Percentiles rank a stretch among this genome's conserved stretches.
Conservation (phyloP, 2,113 vertebrate genomes). For the Chamaetylas fuelleborni region DNA sequence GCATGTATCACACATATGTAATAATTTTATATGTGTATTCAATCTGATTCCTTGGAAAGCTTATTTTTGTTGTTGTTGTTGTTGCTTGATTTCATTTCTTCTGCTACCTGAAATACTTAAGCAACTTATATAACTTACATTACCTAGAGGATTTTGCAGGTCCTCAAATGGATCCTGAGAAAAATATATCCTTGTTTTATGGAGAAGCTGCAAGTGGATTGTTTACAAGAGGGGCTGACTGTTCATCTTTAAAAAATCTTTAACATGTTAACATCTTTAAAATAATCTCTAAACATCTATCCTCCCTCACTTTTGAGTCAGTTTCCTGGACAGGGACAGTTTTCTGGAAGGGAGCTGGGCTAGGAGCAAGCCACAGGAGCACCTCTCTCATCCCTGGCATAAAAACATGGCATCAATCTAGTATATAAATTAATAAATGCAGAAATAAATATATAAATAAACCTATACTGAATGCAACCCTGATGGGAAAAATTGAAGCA, state of each 20-base stretch:
- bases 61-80: too few relatives aligned
- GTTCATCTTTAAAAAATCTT: not conserved
- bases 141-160: not conserved
- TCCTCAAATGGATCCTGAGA: not conserved
- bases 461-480: not conserved
- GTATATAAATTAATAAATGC: not conserved
- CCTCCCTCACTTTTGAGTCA: not conserved
- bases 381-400: not conserved
- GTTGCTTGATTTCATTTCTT: not conserved
- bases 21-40: not conserved
- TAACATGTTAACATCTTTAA: not conserved
- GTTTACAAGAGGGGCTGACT: not conserved
- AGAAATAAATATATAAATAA: not conserved
- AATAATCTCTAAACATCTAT: not conserved
- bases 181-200: not conserved
- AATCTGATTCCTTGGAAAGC: not conserved
- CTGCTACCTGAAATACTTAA: not conserved
- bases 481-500: not conserved
- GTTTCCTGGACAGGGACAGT: not conserved
- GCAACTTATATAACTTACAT: not conserved
- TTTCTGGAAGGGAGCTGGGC: not conserved
- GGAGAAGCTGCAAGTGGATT: not conserved
- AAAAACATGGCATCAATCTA: accelerated
- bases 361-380: not conserved
- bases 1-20: not conserved